Conservation (phyloP, 2,888 invertebrate species). For the Cataglyphis cursor region DNA sequence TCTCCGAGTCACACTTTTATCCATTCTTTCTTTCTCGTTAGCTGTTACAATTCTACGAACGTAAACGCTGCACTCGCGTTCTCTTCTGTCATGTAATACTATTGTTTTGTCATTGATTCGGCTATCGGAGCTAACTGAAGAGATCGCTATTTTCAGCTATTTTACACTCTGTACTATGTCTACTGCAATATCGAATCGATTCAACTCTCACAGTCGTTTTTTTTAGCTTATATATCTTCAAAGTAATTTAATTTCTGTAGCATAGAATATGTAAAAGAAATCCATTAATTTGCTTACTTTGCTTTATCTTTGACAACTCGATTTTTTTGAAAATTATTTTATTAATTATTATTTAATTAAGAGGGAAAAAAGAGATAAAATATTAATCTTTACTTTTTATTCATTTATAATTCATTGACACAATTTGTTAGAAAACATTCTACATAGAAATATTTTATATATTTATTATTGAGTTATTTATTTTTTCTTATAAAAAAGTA, state of each 20-base stretch:
- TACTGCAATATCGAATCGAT: background rate
- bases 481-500: background rate
- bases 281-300: background rate
- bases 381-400: background rate
- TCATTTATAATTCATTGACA: background rate
- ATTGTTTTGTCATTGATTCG: slow-evolving; percentile 22
- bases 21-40: slow-evolving; percentile 6
- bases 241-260: background rate
- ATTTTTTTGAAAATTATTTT: background rate
- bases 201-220: background rate
- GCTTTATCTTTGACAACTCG: background rate
- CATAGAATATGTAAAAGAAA: background rate
- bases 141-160: background rate
- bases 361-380: background rate
- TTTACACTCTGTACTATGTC: background rate
- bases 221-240: background rate
- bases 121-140: background rate
- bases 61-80: background rate
- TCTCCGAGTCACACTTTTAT: slow-evolving; percentile 4
- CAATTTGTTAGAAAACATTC: background rate
- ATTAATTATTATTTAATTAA: too few relatives aligned
- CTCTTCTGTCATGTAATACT: slow-evolving; percentile 25
- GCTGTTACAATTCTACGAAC: slow-evolving; percentile 9
- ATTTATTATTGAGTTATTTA: background rate
- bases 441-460: background rate